phyloP scores from a whole-genome alignment of 2,888 invertebrate species.

The Erannis defoliaria region DNA sequence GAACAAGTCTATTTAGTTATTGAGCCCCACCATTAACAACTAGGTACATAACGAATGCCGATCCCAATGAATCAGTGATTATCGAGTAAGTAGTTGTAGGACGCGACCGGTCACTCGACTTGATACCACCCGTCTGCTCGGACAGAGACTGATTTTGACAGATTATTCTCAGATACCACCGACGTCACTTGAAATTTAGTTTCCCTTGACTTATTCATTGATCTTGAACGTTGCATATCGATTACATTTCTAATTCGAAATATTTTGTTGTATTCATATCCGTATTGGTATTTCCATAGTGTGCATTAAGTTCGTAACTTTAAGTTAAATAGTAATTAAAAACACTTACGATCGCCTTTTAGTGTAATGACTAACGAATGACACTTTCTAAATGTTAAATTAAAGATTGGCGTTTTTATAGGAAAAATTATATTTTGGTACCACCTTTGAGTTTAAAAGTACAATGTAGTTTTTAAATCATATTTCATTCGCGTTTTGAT shows the following conservation, averaged over 20 bases:
- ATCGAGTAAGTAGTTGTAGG: slow-evolving; percentile 39
- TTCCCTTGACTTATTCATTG: slow-evolving; percentile 65
- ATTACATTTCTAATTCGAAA: slow-evolving; percentile 84
- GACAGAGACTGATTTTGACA: slow-evolving; percentile 73
- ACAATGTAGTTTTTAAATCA: slow-evolving; percentile 81
- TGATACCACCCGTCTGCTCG: slow-evolving; percentile 63
- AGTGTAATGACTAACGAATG: slow-evolving; percentile 66
- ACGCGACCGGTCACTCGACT: slow-evolving; percentile 46
- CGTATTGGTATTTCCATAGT: slow-evolving; percentile 74
- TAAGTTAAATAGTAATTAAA: slow-evolving; percentile 64
- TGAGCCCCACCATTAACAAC: slow-evolving; percentile 64
- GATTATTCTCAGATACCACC: slow-evolving; percentile 77
- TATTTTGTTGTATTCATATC: slow-evolving; percentile 82
- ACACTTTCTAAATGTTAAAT: slow-evolving; percentile 72
- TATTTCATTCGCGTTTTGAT: slow-evolving; percentile 79
- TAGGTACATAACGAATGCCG: slow-evolving; percentile 55
- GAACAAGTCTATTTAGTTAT: slow-evolving; percentile 72
- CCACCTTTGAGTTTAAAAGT: slow-evolving; percentile 86
- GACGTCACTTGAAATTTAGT: slow-evolving; percentile 78
- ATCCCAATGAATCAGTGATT: slow-evolving; percentile 56
- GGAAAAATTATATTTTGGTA: slow-evolving; percentile 81
- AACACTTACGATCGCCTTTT: slow-evolving; percentile 67
- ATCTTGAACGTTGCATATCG: slow-evolving; percentile 86
- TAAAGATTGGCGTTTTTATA: slow-evolving; percentile 76
- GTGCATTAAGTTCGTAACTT: slow-evolving; percentile 76